Evolutionary conservation across 2,888 invertebrate species (phyloP).

Genomic region (Tenthredo mesomela): DNA sequence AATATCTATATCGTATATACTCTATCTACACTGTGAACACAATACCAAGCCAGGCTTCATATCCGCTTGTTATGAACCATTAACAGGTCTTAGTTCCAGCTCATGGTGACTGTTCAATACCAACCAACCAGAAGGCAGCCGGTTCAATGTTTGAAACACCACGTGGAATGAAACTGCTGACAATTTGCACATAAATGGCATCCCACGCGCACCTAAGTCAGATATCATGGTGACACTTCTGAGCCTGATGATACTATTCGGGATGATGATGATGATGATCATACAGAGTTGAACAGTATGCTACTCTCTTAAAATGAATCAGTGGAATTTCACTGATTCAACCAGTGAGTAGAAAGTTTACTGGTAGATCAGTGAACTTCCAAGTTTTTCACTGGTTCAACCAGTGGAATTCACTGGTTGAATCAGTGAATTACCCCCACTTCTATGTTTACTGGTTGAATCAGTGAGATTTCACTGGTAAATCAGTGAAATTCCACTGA

Average conservation of each 20-base stretch:
- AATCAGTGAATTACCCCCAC: too few relatives aligned
- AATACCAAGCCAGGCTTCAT: conserved; percentile 36
- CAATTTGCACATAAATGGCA: conserved; percentile 39
- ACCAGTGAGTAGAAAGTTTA: too few relatives aligned
- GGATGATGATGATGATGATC: too few relatives aligned
- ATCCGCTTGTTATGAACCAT: conserved; percentile 52
- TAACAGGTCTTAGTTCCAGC: conserved; percentile 44
- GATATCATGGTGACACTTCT: background rate
- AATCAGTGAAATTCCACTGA: too few relatives aligned
- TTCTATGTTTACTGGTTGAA: too few relatives aligned
- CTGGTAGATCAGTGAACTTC: too few relatives aligned
- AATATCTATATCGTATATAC: background rate
- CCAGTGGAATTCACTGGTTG: too few relatives aligned
- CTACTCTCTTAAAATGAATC: too few relatives aligned
- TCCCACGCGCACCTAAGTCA: background rate
- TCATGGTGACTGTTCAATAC: conserved; percentile 37
- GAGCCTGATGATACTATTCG: background rate
- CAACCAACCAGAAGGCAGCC: too few relatives aligned
- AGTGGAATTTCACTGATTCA: too few relatives aligned
- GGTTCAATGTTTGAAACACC: background rate
- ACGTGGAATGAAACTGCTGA: background rate
- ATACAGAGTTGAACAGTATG: background rate
- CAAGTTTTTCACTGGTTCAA: too few relatives aligned
- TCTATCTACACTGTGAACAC: background rate
- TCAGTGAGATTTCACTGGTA: too few relatives aligned